Conservation (phyloP, 2,113 vertebrate species). For the Emydocephalus ijimae region DNA sequence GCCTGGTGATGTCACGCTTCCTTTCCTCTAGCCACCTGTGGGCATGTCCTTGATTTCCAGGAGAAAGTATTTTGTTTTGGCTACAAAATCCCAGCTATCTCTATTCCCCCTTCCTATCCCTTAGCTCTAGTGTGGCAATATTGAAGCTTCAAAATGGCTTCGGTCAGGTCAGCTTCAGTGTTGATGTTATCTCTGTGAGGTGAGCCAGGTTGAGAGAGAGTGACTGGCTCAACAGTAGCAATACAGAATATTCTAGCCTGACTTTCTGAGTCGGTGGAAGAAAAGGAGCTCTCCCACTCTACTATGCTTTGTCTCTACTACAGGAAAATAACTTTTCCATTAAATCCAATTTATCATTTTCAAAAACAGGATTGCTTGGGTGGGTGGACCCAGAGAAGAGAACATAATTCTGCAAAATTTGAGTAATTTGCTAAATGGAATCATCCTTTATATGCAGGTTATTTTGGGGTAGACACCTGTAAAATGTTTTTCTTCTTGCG, state of each 20-base stretch:
- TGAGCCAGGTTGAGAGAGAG: neutral
- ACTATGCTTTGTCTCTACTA: neutral
- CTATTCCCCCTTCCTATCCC: no score
- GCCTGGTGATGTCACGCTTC: no score
- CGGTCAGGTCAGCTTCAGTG: no score
- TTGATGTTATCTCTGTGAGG: neutral
- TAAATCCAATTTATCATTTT: neutral
- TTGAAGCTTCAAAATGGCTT: no score
- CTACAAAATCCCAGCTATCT: no score
- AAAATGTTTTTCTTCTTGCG: conserved; percentile 41
- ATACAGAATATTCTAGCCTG: neutral
- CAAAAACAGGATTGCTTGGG: neutral
- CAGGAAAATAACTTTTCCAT: neutral
- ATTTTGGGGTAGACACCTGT: conserved; percentile 8
- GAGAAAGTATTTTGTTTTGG: no score
- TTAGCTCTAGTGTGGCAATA: no score
- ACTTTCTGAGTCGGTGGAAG: neutral
- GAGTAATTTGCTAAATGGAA: conserved; percentile 32
- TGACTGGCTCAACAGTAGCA: neutral
- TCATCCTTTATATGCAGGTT: conserved; percentile 19
- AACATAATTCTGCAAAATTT: neutral
- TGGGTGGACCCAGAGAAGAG: neutral
- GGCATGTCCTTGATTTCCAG: no score
- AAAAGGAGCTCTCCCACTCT: neutral
- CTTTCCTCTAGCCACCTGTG: no score